Evolutionary conservation across 2,888 invertebrate genomes (phyloP).

Genomic region (Operophtera brumata): DNA sequence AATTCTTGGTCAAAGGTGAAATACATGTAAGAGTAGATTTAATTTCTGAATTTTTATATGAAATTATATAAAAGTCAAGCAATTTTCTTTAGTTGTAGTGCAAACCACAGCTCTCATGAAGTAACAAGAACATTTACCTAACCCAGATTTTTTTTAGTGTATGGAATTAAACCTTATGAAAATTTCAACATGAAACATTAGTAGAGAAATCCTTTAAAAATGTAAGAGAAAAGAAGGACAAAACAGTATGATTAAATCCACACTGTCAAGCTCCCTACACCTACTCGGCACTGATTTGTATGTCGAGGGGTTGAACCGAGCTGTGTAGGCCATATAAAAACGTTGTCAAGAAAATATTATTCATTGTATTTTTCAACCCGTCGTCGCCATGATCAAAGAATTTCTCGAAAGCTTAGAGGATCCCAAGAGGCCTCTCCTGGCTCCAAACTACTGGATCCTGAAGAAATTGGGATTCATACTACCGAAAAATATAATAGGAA

Average conservation of each 20-base stretch:
- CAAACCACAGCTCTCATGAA: background rate
- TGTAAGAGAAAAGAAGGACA: background rate
- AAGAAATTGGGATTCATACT: slow-evolving; percentile 53
- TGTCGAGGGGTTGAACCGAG: slow-evolving; percentile 16
- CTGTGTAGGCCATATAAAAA: slow-evolving; percentile 14
- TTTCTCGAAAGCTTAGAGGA: slow-evolving; percentile 52
- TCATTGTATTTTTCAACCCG: slow-evolving; percentile 20
- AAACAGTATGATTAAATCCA: slow-evolving; percentile 14
- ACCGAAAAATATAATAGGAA: slow-evolving; percentile 45
- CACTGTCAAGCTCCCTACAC: slow-evolving; percentile 1
- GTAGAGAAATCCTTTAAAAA: slow-evolving; percentile 1
- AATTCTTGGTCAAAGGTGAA: no score
- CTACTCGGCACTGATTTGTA: slow-evolving; percentile 6
- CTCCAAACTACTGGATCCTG: slow-evolving; percentile 63
- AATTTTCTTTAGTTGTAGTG: no score
- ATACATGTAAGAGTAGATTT: no score
- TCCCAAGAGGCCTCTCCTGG: slow-evolving; percentile 52
- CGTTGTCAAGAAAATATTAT: slow-evolving; percentile 17
- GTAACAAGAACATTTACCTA: no score
- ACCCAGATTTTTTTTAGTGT: no score
- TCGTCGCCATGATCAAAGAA: slow-evolving; percentile 21
- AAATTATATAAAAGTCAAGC: no score
- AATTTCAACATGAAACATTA: slow-evolving; percentile 1
- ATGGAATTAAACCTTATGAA: slow-evolving; percentile 10
- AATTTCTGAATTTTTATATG: no score